phyloP scores from a whole-genome alignment of 1,140 invertebrate species.

The Orchestia grillus region DNA sequence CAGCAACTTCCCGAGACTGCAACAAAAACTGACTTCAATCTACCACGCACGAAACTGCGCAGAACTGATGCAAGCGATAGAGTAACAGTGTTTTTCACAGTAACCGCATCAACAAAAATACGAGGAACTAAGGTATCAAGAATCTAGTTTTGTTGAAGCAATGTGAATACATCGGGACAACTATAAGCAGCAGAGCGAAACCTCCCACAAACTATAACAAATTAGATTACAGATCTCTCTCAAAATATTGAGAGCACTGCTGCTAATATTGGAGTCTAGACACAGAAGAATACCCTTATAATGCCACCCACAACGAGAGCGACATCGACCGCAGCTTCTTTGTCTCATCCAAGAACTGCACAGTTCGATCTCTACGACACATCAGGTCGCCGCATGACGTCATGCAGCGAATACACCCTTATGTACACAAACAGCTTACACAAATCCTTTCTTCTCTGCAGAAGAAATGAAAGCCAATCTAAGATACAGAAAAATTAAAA shows the following conservation, averaged over 20 bases:
- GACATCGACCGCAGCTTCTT: neutral
- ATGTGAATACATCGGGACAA: neutral
- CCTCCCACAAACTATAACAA: neutral
- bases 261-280: neutral
- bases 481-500: too few species aligned
- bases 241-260: neutral
- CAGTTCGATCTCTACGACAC: neutral
- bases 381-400: neutral
- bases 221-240: neutral
- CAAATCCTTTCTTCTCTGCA: neutral
- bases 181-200: neutral
- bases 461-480: too few species aligned
- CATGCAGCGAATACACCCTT: neutral
- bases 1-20: neutral
- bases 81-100: neutral
- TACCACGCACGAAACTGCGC: neutral
- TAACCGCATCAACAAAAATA: neutral
- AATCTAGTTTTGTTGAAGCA: neutral
- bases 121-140: neutral
- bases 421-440: neutral
- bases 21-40: neutral
- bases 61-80: neutral
- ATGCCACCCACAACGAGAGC: neutral
- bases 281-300: neutral
- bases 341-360: neutral